These are phyloP conservation scores for Carassius auratus DNA, from an alignment of 2,113 vertebrate genomes.

Conservation along the genomic window DNA sequence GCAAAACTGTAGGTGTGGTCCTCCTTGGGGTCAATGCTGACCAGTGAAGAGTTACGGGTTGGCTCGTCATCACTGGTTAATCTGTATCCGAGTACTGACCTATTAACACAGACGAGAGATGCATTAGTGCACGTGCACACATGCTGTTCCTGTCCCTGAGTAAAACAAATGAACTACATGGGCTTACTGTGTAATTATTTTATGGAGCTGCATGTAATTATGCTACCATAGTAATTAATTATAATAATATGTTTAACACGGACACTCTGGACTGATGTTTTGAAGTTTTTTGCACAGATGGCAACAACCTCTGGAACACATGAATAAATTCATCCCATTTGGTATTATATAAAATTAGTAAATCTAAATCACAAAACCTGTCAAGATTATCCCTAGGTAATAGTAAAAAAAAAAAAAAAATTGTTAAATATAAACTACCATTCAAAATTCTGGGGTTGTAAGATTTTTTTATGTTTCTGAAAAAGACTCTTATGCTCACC, in stretches of 20 bases:
- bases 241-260: slow-evolving; percentile 12
- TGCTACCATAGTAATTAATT: not conserved
- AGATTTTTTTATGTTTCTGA: too few relatives aligned
- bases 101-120: slow-evolving; percentile 30
- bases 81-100: slow-evolving; percentile 81
- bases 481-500: too few relatives aligned
- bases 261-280: not conserved
- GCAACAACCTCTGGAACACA: not conserved
- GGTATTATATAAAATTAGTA: not conserved
- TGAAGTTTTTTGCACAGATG: not conserved
- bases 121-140: not conserved
- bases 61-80: slow-evolving; percentile 83
- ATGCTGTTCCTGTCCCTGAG: not conserved
- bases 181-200: slow-evolving; percentile 3
- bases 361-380: slow-evolving; percentile 8
- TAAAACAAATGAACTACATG: not conserved
- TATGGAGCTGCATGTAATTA: slow-evolving; percentile 26
- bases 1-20: slow-evolving; percentile 92
- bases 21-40: slow-evolving; percentile 88
- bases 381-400: not conserved
- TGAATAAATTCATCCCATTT: not conserved
- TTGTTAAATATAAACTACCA: not conserved
- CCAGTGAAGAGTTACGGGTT: slow-evolving; percentile 83
- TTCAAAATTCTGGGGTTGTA: not conserved
- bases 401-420: slow-evolving; percentile 23